A percentile compares a stretch with the other conserved stretches of the same genome.
Evolutionary conservation across 1,140 invertebrate species (phyloP).

Genomic region (Octopus bimaculoides): DNA sequence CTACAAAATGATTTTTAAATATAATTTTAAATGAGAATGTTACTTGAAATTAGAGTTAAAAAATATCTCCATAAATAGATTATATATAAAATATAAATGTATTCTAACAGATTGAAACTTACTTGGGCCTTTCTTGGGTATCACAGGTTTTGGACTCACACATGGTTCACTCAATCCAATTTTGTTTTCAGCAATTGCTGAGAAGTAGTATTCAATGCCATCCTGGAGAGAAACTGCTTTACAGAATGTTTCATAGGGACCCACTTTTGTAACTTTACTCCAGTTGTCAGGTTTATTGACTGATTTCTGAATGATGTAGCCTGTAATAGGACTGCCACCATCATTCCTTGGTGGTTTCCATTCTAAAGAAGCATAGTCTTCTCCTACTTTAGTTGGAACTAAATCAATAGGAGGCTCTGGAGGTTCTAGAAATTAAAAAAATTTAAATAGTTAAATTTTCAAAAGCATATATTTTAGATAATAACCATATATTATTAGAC

Average conservation of each 20-base stretch:
- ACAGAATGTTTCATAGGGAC: slow-evolving; percentile 79
- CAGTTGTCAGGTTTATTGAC: slow-evolving; percentile 36
- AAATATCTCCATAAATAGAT: background rate
- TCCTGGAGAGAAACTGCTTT: slow-evolving; percentile 81
- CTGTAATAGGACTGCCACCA: slow-evolving; percentile 82
- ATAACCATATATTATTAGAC: too few species aligned
- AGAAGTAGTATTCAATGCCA: slow-evolving; percentile 86
- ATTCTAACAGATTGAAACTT: slow-evolving; percentile 14
- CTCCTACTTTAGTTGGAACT: slow-evolving; percentile 87
- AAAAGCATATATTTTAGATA: background rate
- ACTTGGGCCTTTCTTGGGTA: slow-evolving; percentile 65
- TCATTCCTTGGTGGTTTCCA: slow-evolving; percentile 89
- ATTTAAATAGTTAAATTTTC: background rate
- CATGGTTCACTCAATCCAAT: slow-evolving; percentile 84
- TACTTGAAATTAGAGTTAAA: background rate
- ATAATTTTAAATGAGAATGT: background rate
- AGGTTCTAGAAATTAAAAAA: slow-evolving; percentile 66
- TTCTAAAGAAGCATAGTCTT: slow-evolving; percentile 88
- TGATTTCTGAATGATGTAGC: slow-evolving; percentile 53
- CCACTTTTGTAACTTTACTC: slow-evolving; percentile 57
- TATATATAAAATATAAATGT: slow-evolving; percentile 11
- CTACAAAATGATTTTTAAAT: too few species aligned
- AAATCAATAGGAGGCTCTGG: slow-evolving; percentile 90
- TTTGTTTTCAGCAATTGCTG: slow-evolving; percentile 90
- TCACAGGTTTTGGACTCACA: slow-evolving; percentile 49